Percentiles rank a stretch among this genome's conserved stretches.
Conservation (phyloP, 2,888 invertebrate genomes). For the Sphecodes monilicornis region DNA sequence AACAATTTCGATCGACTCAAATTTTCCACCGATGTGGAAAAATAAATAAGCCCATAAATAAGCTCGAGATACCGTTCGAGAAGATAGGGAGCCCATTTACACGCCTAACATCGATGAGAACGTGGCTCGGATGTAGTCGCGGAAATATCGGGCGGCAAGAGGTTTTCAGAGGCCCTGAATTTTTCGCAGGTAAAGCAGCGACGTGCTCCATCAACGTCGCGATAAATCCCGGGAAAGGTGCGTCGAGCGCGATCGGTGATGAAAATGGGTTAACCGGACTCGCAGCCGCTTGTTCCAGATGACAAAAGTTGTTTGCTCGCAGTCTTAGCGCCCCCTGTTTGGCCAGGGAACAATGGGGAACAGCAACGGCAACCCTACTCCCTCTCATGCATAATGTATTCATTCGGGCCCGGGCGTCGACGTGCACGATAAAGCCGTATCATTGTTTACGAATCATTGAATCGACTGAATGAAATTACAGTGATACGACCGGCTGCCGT, state of each 20-base stretch:
- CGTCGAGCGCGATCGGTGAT: neutral
- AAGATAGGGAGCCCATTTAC: neutral
- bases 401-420: slow-evolving; percentile 51
- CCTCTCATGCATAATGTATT: slow-evolving; percentile 72
- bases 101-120: neutral
- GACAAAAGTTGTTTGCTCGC: slow-evolving; percentile 45
- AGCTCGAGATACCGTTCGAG: neutral
- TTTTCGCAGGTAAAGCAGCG: neutral
- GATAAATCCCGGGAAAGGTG: neutral
- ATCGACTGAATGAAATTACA: slow-evolving; percentile 74
- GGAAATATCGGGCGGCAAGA: neutral
- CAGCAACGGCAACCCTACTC: slow-evolving; percentile 48
- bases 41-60: slow-evolving; percentile 1
- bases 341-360: slow-evolving; percentile 52
- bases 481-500: slow-evolving; percentile 56
- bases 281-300: slow-evolving; percentile 24
- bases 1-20: neutral
- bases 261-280: slow-evolving; percentile 18
- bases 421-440: slow-evolving; percentile 73
- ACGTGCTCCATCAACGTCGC: neutral
- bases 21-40: neutral
- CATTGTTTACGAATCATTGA: slow-evolving; percentile 80
- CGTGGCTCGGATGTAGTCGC: neutral
- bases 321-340: slow-evolving; percentile 51
- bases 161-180: neutral